These are phyloP conservation scores for Sapayoa aenigma DNA, from an alignment of 2,113 vertebrate species.

Conservation along the genomic window DNA sequence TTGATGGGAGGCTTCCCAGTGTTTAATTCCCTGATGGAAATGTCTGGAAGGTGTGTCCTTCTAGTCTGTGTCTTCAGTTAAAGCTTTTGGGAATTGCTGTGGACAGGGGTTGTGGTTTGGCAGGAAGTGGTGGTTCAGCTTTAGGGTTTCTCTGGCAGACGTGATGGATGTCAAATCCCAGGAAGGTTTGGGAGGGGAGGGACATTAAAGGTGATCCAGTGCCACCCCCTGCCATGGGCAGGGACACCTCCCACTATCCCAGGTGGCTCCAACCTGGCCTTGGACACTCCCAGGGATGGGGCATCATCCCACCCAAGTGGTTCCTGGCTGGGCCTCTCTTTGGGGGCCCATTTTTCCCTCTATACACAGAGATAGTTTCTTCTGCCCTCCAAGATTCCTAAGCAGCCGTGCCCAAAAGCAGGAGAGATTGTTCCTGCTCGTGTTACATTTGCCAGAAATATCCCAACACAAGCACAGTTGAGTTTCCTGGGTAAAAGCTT, in stretches of 20 bases:
- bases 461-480: rapidly evolving
- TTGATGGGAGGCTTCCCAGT: not conserved
- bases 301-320: not conserved
- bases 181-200: not conserved
- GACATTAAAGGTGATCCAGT: not conserved
- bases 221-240: not conserved
- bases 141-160: not conserved
- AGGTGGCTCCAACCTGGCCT: not conserved
- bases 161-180: not conserved
- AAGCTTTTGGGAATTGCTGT: not conserved
- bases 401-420: not conserved
- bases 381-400: not conserved
- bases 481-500: not conserved
- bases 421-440: not conserved
- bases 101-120: not conserved
- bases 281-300: not conserved
- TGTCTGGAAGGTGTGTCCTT: not conserved
- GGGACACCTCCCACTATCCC: not conserved
- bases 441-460: rapidly evolving
- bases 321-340: not conserved
- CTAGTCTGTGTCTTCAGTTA: not conserved
- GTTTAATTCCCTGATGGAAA: not conserved
- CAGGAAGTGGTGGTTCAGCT: not conserved
- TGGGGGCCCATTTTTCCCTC: not conserved
- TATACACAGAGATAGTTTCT: rapidly evolving